Evolutionary conservation across 2,113 vertebrate genomes (phyloP), one percentile per base, ranked within the genome.

Genomic region (Clarias batrachus): DNA sequence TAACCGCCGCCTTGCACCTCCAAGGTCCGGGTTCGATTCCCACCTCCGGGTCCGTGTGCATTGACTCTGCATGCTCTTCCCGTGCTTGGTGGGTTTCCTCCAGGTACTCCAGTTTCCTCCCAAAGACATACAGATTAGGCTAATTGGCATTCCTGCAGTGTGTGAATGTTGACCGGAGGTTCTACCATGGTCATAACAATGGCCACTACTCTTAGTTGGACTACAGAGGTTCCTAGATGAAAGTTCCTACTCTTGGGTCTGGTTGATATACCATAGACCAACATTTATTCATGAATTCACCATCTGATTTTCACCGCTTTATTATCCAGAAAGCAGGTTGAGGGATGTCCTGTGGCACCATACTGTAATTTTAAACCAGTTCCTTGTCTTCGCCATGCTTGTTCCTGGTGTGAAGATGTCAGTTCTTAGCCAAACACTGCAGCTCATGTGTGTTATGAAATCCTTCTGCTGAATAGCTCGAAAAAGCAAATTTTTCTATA

Each of bases 351-450:
- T 16, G 12, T 65, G 54, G 27, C 16, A 85, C 57, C 59, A 16
- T 27, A n/a, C 59, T 33, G 57, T 78, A 41, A 56, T 79, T 48
- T 37, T 37, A 37, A 37, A 37, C 65, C 48, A 57, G 57, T 13
- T 80, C 57, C 62, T 16, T 41, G 54, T 33, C 54, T 79, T 33
- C 25, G 27, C 11, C 63, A 37, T 54, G 66, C 2, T 37, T 37
- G 33, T 37, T 37, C 33, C 33, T 37, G 33, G 33, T 37, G 30
- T 77, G 7, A 79, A 60, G 62, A 85, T 77, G 56, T 62, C 79
- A 48, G 78, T 86, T 87, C 68, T 87, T 27, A 57, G 86, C 86
- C 77, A 83, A 86, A 88, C 86, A 68, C 68, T 86, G 80, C 86
- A 83, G 86, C 86, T 82, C 85, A 87, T 82, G 54, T 77, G 57